These are phyloP conservation scores for Spea hammondii DNA, from an alignment of 2,797 vertebrate species.

Conservation along the genomic window DNA sequence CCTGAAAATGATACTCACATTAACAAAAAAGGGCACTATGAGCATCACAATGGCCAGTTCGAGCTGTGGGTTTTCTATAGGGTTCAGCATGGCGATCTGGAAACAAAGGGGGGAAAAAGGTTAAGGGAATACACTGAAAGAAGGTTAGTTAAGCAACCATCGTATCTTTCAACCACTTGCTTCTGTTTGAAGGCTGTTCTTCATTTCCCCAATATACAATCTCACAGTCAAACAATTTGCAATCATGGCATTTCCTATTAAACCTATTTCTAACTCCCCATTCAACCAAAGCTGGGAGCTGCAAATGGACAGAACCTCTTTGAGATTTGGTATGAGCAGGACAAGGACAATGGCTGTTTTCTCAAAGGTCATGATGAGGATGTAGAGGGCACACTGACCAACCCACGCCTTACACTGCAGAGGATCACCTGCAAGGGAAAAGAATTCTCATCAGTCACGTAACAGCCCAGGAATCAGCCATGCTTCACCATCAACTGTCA, in stretches of 20 bases:
- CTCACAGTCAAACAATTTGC: too few relatives aligned
- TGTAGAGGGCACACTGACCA: slow-evolving; percentile 93
- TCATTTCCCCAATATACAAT: too few relatives aligned
- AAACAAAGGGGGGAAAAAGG: slow-evolving; percentile 2
- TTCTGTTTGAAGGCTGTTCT: too few relatives aligned
- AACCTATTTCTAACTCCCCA: too few relatives aligned
- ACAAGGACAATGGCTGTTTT: slow-evolving; percentile 93
- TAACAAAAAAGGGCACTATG: slow-evolving; percentile 98
- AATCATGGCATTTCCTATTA: too few relatives aligned
- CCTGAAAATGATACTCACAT: slow-evolving; percentile 73
- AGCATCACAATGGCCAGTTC: slow-evolving; percentile 97
- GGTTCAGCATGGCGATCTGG: slow-evolving; percentile 89
- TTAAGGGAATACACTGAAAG: not conserved
- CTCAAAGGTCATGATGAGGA: slow-evolving; percentile 96
- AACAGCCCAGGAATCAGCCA: not conserved
- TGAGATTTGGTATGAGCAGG: slow-evolving; percentile 94
- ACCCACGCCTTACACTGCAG: slow-evolving; percentile 90
- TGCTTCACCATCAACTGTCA: too few relatives aligned
- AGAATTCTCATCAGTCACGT: not conserved
- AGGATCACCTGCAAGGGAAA: slow-evolving; percentile 80
- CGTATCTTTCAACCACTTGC: too few relatives aligned
- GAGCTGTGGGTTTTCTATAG: slow-evolving; percentile 87
- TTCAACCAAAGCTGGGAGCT: not conserved
- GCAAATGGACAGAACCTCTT: slow-evolving; percentile 75
- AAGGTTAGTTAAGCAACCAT: not conserved